Evolutionary conservation across 2,888 invertebrate genomes (phyloP), one percentile per base, ranked within the genome.

Genomic region (Platycheirus rosarum): DNA sequence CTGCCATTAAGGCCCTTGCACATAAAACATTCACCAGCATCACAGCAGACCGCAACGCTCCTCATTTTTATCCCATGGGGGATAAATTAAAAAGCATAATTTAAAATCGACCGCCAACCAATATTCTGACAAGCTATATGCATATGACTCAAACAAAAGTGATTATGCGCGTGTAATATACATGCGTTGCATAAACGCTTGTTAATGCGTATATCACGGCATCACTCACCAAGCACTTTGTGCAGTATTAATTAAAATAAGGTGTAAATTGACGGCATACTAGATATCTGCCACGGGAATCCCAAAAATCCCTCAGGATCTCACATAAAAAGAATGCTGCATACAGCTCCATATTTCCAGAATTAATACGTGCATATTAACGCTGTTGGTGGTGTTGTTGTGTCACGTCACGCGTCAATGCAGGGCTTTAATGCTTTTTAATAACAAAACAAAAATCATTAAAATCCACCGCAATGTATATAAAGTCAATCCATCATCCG

Each of bases 51-150:
- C 63, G 11, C 63, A 69, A 29, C 2, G n/a, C 37, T 44, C 26
- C 55, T 20, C 49, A 8, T 35, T 42, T 14, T 20, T 20, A 26
- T 63, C 55, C 57, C 65, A 53, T 46, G 65, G 7, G 23, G 26
- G 63, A 65, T 4, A 65, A 79, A 70, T 70, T 75, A 65, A 75
- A 80, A 80, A 37, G 16, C 51, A 46, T 70, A 70, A 70, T 66
- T 70, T 40, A 62, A 65, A 75, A 66, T 60, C 65, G 57, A 70
- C 70, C 46, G 37, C 44, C 49, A 57, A 46, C 63, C n/a, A n/a
- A n/a, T n/a, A n/a, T n/a, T n/a, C 20, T 40, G 18, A 35, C 32
- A 37, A 11, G n/a, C 2, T 8, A 8, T 13, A 13, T 4, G 44
- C 5, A 4, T 44, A 8, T 16, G 8, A 23, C 13, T 55, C 14